Percentiles rank a stretch among this genome's conserved stretches.
These are phyloP conservation scores for Bothrops jararaca DNA, from an alignment of 2,113 vertebrate species.

Conservation along the genomic window DNA sequence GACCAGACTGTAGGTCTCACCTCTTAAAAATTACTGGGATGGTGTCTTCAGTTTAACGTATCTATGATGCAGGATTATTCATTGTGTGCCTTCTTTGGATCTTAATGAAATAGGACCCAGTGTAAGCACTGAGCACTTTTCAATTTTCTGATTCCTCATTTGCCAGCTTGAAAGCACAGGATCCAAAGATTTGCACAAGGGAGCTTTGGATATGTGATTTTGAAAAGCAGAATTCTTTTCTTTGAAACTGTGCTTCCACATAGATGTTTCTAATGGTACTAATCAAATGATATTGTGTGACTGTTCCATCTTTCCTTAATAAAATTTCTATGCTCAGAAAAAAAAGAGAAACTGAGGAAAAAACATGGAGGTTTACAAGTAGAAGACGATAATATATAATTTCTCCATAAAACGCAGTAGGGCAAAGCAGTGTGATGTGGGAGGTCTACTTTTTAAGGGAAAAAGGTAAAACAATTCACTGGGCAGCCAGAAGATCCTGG, in stretches of 20 bases:
- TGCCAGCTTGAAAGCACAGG: constrained; percentile 67
- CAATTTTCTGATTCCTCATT: constrained; percentile 62
- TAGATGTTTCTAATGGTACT: neutral
- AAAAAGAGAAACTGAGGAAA: neutral
- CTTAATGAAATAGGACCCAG: constrained; percentile 53
- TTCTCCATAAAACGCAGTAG: neutral
- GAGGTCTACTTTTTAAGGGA: neutral
- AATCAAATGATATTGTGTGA: neutral
- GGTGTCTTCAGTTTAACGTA: neutral
- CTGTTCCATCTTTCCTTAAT: neutral
- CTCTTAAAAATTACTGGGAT: neutral
- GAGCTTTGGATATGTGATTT: neutral
- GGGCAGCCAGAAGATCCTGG: neutral
- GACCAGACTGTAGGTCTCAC: neutral
- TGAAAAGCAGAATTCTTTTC: neutral
- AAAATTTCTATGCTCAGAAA: neutral
- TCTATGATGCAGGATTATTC: neutral
- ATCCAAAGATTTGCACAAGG: neutral
- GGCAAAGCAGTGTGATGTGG: neutral
- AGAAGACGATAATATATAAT: neutral
- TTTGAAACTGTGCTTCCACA: neutral
- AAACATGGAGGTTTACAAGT: neutral
- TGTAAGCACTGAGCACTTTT: constrained; percentile 39
- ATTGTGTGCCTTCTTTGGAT: neutral
- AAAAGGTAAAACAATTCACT: neutral